A percentile compares a stretch with the other conserved stretches of the same genome.
Conservation (phyloP, 2,888 invertebrate species). For the Rhorus exstirpatorius region DNA sequence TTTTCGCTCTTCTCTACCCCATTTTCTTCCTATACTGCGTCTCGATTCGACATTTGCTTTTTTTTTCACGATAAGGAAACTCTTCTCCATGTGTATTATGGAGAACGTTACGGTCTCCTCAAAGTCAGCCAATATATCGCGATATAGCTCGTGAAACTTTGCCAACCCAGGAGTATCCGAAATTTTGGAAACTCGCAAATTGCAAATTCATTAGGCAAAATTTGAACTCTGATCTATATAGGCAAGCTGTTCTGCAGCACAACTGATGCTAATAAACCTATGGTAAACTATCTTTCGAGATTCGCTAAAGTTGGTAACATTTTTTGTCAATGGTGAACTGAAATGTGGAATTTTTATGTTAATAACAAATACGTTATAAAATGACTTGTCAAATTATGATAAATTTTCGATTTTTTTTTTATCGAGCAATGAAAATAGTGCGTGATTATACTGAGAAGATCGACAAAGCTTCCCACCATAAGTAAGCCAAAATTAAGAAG, state of each 20-base stretch:
- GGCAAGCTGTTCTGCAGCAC: background rate
- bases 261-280: background rate
- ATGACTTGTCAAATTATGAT: too few relatives aligned
- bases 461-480: too few relatives aligned
- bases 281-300: background rate
- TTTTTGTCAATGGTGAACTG: too few relatives aligned
- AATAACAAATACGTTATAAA: too few relatives aligned
- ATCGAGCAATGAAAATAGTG: too few relatives aligned
- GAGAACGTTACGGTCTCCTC: background rate
- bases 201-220: slow-evolving; percentile 19
- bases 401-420: too few relatives aligned
- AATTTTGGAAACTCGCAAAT: slow-evolving; percentile 28
- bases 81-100: background rate
- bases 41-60: background rate
- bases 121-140: slow-evolving; percentile 21
- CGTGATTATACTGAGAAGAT: too few relatives aligned
- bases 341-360: too few relatives aligned
- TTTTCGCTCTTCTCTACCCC: slow-evolving; percentile 36
- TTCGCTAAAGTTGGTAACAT: background rate
- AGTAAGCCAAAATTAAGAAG: too few relatives aligned
- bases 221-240: background rate
- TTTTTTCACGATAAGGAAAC: background rate
- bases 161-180: background rate
- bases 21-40: slow-evolving; percentile 7
- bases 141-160: slow-evolving; percentile 50